Base-by-base conservation (phyloP, 2,797 vertebrate genomes). In the Rhynchonycteris naso region DNA sequence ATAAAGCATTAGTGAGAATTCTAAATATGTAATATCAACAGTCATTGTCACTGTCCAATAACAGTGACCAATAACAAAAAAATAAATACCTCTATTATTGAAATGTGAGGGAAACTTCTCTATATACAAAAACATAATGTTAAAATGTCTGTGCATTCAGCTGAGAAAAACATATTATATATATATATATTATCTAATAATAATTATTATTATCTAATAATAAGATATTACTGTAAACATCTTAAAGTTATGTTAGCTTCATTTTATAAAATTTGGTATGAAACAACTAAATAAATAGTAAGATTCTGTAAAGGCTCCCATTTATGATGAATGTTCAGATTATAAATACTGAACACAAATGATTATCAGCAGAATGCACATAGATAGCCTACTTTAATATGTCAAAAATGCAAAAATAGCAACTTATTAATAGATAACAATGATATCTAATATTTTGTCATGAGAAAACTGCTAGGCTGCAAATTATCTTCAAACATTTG, bases 361-460 rank as follows among this genome's bases (percentile, higher is more conserved):
- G 56, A 91, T 65, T 28, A 83, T 21, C 54, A 76, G 82, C 52
- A 71, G 26, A 95, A 80, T 14, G 13, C 71, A 80, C 26, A n/a
- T 8, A 56, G 10, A 50, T 26, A 88, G 15, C 30, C 35, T 79
- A 82, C 38, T 84, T 72, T 43, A 78, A 85, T 61, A 24, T 93
- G 85, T 93, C 78, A 95, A 92, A 87, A 50, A 54, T 91, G 59
- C 68, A 88, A 84, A 95, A 93, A 74, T 71, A 93, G 47, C 50
- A 85, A 28, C 88, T 95, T 86, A 84, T 91, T 86, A 90, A 90
- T 91, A 92, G 86, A 33, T 72, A 79, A 50, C 76, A 81, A 92
- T 58, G 28, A 50, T n/a, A 83, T 72, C 56, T 81, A 76, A 87
- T 83, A 72, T 84, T 92, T 91, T 97, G 38, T 88, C 78, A 95